Evolutionary conservation across 2,113 vertebrate species (phyloP), one percentile per base, ranked within the genome.

Genomic region (Riparia riparia): DNA sequence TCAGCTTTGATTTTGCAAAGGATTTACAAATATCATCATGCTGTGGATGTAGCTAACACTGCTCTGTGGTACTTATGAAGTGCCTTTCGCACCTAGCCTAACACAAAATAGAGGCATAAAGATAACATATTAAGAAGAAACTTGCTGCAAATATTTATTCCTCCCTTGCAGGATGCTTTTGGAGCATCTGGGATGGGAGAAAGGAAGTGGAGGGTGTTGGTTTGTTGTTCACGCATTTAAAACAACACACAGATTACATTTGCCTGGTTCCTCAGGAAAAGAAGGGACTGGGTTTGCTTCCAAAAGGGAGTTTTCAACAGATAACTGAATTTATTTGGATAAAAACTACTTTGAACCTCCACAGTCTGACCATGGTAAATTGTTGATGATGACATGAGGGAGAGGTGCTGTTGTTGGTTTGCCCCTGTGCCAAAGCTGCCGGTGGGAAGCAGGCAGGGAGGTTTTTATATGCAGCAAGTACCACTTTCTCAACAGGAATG

Each of bases 1-100:
- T 65, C 56, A 76, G 82, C 60, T 85, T 82, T 57, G 18, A 28
- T 89, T 61, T 81, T 84, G n/a, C 34, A 51, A 31, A 77, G 56
- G 57, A 58, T 78, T 90, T 70, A 41, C 37, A 58, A 31, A 58
- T 12, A 29, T 29, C 21, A 12, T 64, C 17, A 6, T 28, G 15
- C 41, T 65, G 50, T 44, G 47, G 37, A 6, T 53, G 7, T 65
- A 31, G 4, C 22, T 73, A 0, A 20, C 37, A 3, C 20, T 58
- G 37, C 28, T 51, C 10, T 0, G 0, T 34, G 54, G n/a, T 54
- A 34, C 50, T 51, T 4, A 1, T 14, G 14, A 72, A 82, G 44
- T 39, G 29, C 12, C 28, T 56, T 39, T n/a, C 82, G 50, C 37
- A 77, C 19, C 57, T 50, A 65, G 28, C 20, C 39, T 4, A 1